Evolutionary conservation across 2,888 invertebrate genomes (phyloP).

Genomic region (Cryptophagus acutangulus): DNA sequence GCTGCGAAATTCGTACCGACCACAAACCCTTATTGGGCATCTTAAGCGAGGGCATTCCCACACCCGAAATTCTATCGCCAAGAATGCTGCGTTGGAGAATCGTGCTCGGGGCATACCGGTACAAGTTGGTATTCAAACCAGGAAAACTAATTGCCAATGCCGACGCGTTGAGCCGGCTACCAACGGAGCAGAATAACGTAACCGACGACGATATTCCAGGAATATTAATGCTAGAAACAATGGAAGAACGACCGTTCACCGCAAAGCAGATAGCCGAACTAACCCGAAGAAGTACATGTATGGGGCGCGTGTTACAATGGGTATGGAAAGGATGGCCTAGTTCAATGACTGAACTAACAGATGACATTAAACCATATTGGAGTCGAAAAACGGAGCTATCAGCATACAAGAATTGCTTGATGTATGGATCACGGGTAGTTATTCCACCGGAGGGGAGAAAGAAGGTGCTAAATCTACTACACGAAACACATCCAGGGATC

Average conservation of each 20-base stretch:
- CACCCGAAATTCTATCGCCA: constrained; percentile 8
- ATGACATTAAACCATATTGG: too few relatives aligned
- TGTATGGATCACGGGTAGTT: constrained; percentile 11
- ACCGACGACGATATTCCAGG: too few relatives aligned
- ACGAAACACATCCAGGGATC: constrained; percentile 11
- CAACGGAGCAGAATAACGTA: background rate
- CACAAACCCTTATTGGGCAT: constrained; percentile 10
- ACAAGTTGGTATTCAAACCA: background rate
- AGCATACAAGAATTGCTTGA: constrained; percentile 6
- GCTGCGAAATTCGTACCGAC: constrained; percentile 4
- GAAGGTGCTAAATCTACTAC: constrained; percentile 9
- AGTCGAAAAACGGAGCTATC: constrained; percentile 4
- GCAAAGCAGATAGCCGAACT: background rate
- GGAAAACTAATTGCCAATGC: background rate
- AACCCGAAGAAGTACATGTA: background rate
- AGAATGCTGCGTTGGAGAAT: constrained; percentile 6
- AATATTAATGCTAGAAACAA: constrained; percentile 2
- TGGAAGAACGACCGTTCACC: background rate
- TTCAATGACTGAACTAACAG: background rate
- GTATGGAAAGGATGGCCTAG: background rate
- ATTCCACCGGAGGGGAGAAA: constrained; percentile 8
- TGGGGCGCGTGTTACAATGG: background rate
- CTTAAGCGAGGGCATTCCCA: constrained; percentile 9
- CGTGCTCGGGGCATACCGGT: constrained; percentile 2
- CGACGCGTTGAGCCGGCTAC: constrained; percentile 1